These are phyloP conservation scores for Lagopus leucura DNA, from an alignment of 2,113 vertebrate genomes.

Conservation along the genomic window DNA sequence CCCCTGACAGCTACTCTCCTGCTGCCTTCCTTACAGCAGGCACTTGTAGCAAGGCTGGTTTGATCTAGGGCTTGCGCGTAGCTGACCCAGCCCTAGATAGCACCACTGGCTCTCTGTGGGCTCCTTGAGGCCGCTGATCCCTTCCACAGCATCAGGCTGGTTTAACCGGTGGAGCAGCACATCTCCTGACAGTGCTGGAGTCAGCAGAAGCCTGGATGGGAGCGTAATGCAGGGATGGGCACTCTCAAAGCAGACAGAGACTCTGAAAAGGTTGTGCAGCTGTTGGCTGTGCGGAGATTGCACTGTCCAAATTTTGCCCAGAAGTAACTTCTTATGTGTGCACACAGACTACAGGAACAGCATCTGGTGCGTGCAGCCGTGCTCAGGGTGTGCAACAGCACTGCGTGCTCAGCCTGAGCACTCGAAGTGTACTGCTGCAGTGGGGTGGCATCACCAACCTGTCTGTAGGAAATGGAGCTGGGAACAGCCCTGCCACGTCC, in stretches of 20 bases:
- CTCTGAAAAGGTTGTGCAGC: rapidly evolving
- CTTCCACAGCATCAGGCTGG: not conserved
- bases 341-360: not conserved
- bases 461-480: not conserved
- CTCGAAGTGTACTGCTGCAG: not conserved
- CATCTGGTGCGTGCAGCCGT: not conserved
- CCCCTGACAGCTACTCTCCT: not conserved
- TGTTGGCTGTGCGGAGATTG: not conserved
- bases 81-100: not conserved
- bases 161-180: constrained; percentile 43
- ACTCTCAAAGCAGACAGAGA: not conserved
- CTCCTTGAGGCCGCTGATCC: not conserved
- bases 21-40: not conserved
- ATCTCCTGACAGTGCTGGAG: not conserved
- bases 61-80: too few relatives aligned
- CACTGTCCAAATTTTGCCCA: not conserved
- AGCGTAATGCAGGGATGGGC: not conserved
- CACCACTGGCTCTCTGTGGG: not conserved
- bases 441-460: not conserved
- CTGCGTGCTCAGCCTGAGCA: rapidly evolving
- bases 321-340: rapidly evolving
- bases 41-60: not conserved
- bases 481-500: not conserved
- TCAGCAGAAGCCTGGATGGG: not conserved
- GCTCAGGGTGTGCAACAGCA: not conserved